phyloP scores from a whole-genome alignment of 2,888 invertebrate species.

The Galeopsomyia nigrocyanea region DNA sequence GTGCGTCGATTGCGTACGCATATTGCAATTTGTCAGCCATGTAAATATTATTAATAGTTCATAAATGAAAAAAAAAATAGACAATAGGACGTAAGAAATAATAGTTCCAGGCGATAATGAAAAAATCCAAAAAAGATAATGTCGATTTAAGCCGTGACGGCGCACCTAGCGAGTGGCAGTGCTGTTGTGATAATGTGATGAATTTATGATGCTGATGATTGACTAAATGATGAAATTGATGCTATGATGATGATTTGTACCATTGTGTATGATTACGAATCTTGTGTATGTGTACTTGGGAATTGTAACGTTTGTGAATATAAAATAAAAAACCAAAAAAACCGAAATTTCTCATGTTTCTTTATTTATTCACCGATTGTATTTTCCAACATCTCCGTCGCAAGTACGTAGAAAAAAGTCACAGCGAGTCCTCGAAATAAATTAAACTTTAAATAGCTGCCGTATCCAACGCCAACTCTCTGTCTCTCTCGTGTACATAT shows the following conservation, averaged over 20 bases:
- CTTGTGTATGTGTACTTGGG: constrained; percentile 61
- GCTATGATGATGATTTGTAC: constrained; percentile 49
- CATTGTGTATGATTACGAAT: constrained; percentile 57
- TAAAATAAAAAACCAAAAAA: constrained; percentile 62
- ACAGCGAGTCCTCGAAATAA: not conserved
- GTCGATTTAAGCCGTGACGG: constrained; percentile 44
- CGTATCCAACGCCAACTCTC: too few species aligned
- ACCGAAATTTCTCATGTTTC: constrained; percentile 38
- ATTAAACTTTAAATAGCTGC: not conserved
- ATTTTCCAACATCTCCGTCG: not conserved
- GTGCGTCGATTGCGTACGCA: constrained; percentile 22
- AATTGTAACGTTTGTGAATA: constrained; percentile 66
- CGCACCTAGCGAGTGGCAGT: constrained; percentile 46
- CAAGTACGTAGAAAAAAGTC: not conserved
- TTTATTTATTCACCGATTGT: not conserved
- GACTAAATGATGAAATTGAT: constrained; percentile 44
- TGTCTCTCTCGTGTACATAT: too few species aligned
- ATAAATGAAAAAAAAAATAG: constrained; percentile 40
- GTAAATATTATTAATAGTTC: constrained; percentile 48
- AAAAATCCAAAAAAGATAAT: constrained; percentile 45
- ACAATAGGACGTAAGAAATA: constrained; percentile 44
- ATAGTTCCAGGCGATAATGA: constrained; percentile 46
- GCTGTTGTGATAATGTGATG: constrained; percentile 49
- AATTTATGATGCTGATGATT: constrained; percentile 47
- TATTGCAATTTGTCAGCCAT: constrained; percentile 46